These are phyloP conservation scores for Cacatua alba DNA, from an alignment of 2,113 vertebrate species.

Conservation along the genomic window DNA sequence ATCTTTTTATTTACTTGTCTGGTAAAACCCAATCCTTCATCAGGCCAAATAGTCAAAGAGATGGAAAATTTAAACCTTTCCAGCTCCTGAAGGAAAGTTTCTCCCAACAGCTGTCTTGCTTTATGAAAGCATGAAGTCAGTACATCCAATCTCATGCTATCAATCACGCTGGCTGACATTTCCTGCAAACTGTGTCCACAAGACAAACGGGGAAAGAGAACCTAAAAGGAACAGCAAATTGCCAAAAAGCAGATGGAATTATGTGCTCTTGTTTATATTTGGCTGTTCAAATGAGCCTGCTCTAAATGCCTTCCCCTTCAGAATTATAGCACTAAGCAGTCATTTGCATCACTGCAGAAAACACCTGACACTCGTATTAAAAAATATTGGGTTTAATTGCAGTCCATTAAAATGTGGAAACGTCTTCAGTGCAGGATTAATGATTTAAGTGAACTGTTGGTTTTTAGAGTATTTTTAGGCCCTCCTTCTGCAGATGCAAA, in stretches of 20 bases:
- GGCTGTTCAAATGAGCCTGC: conserved; percentile 73
- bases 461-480: conserved; percentile 73
- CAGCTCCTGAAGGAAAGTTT: conserved; percentile 85
- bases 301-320: conserved; percentile 82
- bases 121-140: conserved; percentile 89
- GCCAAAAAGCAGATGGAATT: conserved; percentile 81
- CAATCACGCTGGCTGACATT: conserved; percentile 83
- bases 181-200: conserved; percentile 85
- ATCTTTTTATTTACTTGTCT: conserved; percentile 85
- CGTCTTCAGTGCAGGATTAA: conserved; percentile 73
- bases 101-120: conserved; percentile 89
- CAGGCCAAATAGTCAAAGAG: conserved; percentile 78
- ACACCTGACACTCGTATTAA: conserved; percentile 83
- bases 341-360: conserved; percentile 79
- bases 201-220: conserved; percentile 79
- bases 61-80: conserved; percentile 87
- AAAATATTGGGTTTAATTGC: conserved; percentile 81
- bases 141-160: conserved; percentile 84
- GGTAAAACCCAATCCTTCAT: conserved; percentile 79
- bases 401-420: conserved; percentile 80
- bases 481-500: conserved; percentile 72
- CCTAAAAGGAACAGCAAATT: conserved; percentile 81
- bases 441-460: conserved; percentile 77
- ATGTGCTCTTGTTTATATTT: conserved; percentile 88
- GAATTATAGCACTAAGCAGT: conserved; percentile 75